Conservation (phyloP, 2,797 vertebrate species). For the Periophthalmus magnuspinnatus region DNA sequence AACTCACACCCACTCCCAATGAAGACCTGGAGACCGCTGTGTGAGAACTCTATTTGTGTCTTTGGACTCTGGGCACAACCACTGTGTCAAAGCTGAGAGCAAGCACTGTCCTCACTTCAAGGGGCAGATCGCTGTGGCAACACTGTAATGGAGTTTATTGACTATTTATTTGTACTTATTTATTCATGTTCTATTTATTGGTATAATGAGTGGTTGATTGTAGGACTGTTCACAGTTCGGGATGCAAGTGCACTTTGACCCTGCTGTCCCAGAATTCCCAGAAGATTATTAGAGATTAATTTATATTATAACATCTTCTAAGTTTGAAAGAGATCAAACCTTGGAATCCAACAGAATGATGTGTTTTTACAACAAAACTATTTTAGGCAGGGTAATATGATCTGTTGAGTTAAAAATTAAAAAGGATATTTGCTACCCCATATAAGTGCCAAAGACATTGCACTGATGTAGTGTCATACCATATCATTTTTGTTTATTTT, state of each 20-base stretch:
- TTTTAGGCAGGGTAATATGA: not conserved
- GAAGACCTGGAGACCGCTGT: slow-evolving; percentile 98
- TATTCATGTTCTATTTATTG: slow-evolving; percentile 81
- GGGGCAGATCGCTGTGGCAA: slow-evolving; percentile 30
- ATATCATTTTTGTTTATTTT: slow-evolving; percentile 6
- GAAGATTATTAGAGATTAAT: slow-evolving; percentile 6
- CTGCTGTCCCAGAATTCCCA: slow-evolving; percentile 28
- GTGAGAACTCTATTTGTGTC: slow-evolving; percentile 69
- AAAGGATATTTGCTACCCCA: slow-evolving; percentile 28
- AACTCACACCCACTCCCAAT: slow-evolving; percentile 74
- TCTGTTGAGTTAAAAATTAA: not conserved
- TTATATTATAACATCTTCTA: not conserved
- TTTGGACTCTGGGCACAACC: slow-evolving; percentile 36
- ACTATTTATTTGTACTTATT: slow-evolving; percentile 78
- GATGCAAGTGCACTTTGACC: slow-evolving; percentile 65
- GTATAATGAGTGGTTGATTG: slow-evolving; percentile 58
- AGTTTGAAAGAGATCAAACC: slow-evolving; percentile 31
- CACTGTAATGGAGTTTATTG: slow-evolving; percentile 34
- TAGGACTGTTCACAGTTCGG: slow-evolving; percentile 41
- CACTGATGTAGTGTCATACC: slow-evolving; percentile 41
- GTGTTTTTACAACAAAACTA: not conserved
- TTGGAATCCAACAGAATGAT: not conserved
- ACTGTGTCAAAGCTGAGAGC: slow-evolving; percentile 15
- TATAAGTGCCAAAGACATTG: slow-evolving; percentile 72
- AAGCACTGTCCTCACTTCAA: slow-evolving; percentile 16